A percentile compares a stretch with the other conserved stretches of the same genome.
These are phyloP conservation scores for Cremastobaeus sp. DNA, from an alignment of 2,888 invertebrate species.

Conservation along the genomic window DNA sequence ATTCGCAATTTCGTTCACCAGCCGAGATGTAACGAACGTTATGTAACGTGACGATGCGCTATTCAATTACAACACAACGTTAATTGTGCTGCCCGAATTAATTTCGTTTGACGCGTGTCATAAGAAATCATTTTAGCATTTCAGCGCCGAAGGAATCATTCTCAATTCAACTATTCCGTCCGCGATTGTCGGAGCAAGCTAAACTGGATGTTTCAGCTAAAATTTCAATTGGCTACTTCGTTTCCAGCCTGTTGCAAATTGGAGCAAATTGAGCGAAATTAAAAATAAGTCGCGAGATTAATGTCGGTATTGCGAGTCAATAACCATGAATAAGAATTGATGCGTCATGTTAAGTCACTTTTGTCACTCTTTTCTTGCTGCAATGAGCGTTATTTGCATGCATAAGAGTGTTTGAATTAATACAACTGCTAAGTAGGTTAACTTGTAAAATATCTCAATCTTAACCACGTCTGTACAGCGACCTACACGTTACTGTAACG, in stretches of 20 bases:
- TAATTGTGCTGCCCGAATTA: conserved; percentile 15
- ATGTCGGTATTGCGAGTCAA: background rate
- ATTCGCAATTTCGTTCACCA: conserved; percentile 14
- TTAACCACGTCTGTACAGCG: conserved; percentile 56
- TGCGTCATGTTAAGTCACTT: conserved; percentile 21
- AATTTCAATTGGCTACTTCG: too few species aligned
- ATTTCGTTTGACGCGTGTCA: background rate
- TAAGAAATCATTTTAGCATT: too few species aligned
- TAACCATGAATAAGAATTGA: conserved; percentile 10
- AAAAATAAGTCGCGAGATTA: too few species aligned
- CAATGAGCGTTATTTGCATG: conserved; percentile 44
- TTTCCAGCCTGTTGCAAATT: too few species aligned
- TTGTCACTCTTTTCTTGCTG: conserved; percentile 29
- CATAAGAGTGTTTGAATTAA: conserved; percentile 55
- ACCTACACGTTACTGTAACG: conserved; percentile 52
- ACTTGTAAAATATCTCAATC: conserved; percentile 61
- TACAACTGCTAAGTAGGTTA: conserved; percentile 57
- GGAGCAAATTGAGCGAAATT: too few species aligned
- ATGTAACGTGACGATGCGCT: conserved; percentile 11
- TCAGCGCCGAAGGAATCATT: too few species aligned
- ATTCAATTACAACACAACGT: conserved; percentile 18
- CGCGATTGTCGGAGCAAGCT: too few species aligned
- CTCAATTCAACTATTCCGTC: too few species aligned
- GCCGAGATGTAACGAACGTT: conserved; percentile 23
- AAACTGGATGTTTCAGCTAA: too few species aligned